Evolutionary conservation across 2,888 invertebrate species (phyloP), one percentile per base, ranked within the genome.

Genomic region (Eupelmus urozonus): DNA sequence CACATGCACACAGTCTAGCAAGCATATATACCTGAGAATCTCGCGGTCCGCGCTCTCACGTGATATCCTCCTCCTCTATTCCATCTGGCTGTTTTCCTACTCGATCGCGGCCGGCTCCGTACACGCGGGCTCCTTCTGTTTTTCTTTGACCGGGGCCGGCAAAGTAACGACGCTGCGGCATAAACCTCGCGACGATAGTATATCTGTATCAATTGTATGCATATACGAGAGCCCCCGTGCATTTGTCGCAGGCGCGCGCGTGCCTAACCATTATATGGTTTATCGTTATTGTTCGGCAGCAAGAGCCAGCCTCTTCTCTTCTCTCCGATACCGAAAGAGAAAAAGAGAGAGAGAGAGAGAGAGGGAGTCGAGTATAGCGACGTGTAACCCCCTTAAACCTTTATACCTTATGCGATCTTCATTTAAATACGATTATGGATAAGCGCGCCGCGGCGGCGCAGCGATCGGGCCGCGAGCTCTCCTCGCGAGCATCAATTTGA

Each of bases 141-240:
- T 16, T 45, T 45, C 45, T 16, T 45, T 2, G 16, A 16, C 16
- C 45, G 45, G 34, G 3, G 34, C 34, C 5, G 34, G 34, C 34
- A 34, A n/a, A n/a, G n/a, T n/a, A n/a, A n/a, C n/a, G n/a, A n/a
- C n/a, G n/a, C n/a, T n/a, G n/a, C 81, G 78, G 84, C 85, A 84
- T 82, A 82, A 82, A 82, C 81, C 79, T 83, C 70, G 20, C 84
- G 85, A 87, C 86, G 87, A 89, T 88, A 85, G 87, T 88, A 87
- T 89, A 89, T 89, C 88, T 89, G 88, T 89, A 89, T 88, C 88
- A 89, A 89, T 89, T 89, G 89, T 89, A 89, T 89, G 88, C 88
- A 89, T 88, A 89, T 89, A 57, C 42, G 65, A 65, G 51, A 55
- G 59, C 51, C 16, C 42, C 9, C 59, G 70, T 84, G 85, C 83